phyloP scores from a whole-genome alignment of 2,888 invertebrate species.

The Metalampra italica region DNA sequence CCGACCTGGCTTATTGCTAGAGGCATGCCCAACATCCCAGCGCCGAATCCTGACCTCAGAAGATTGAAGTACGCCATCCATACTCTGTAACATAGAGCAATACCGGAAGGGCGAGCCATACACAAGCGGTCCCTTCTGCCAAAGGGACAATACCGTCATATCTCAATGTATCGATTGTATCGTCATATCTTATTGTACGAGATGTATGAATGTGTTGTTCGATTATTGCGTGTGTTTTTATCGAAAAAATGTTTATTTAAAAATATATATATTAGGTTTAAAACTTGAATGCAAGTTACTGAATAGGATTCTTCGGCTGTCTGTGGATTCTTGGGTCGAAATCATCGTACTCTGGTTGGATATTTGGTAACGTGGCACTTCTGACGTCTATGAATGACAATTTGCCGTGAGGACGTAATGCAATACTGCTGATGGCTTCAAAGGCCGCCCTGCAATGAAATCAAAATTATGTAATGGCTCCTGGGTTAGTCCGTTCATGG shows the following conservation, averaged over 20 bases:
- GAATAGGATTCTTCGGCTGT: conserved; percentile 30
- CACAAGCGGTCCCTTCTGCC: too few relatives aligned
- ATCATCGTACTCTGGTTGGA: conserved; percentile 14
- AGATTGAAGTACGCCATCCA: conserved; percentile 59
- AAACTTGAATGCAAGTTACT: conserved; percentile 23
- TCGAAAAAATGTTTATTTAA: too few relatives aligned
- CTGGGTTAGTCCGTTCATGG: too few relatives aligned
- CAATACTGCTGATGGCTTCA: conserved; percentile 34
- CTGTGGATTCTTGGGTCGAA: conserved; percentile 42
- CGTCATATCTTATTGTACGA: too few relatives aligned
- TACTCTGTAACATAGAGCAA: neutral
- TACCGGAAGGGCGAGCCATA: neutral
- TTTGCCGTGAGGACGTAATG: conserved; percentile 10
- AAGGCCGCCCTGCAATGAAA: conserved; percentile 42
- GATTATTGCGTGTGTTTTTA: too few relatives aligned
- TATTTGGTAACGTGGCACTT: conserved; percentile 23
- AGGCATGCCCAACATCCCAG: conserved; percentile 49
- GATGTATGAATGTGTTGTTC: too few relatives aligned
- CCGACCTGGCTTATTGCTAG: conserved; percentile 52
- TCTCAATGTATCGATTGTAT: too few relatives aligned
- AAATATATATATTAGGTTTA: too few relatives aligned
- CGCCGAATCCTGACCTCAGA: conserved; percentile 39
- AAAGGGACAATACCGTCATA: too few relatives aligned
- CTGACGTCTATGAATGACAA: conserved; percentile 32
- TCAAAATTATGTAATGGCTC: neutral